A percentile compares a stretch with the other conserved stretches of the same genome.
These are phyloP conservation scores for Acrocera orbiculus DNA, from an alignment of 2,888 invertebrate species.

Conservation along the genomic window DNA sequence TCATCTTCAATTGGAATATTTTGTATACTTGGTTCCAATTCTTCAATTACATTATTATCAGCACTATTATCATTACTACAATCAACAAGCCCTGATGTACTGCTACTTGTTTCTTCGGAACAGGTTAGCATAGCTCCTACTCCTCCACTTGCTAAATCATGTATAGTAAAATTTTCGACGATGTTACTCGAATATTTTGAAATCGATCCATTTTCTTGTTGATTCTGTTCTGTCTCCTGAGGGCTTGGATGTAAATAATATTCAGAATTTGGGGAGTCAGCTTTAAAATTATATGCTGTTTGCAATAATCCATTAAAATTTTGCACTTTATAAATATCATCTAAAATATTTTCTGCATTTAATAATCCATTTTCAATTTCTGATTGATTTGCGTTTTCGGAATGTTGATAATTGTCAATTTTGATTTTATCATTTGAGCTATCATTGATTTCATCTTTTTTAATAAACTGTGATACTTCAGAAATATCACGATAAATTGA, in stretches of 20 bases:
- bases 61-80: conserved; percentile 13
- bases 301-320: conserved; percentile 2
- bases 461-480: too few relatives aligned
- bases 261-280: conserved; percentile 10
- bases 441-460: too few relatives aligned
- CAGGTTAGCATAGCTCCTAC: conserved; percentile 15
- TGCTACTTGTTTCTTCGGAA: conserved; percentile 17
- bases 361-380: too few relatives aligned
- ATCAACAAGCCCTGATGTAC: conserved; percentile 27
- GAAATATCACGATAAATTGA: too few relatives aligned
- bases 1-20: conserved; percentile 33
- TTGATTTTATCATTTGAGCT: too few relatives aligned
- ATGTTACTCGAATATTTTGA: too few relatives aligned
- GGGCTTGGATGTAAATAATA: too few relatives aligned
- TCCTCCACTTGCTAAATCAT: conserved; percentile 16
- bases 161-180: conserved; percentile 13
- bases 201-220: too few relatives aligned
- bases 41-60: conserved; percentile 12
- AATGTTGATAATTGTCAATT: too few relatives aligned
- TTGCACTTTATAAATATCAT: conserved; percentile 5
- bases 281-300: conserved; percentile 10
- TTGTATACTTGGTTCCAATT: conserved; percentile 22
- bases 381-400: too few relatives aligned
- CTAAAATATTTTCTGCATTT: conserved; percentile 7
- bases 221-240: too few relatives aligned